A percentile compares a stretch with the other conserved stretches of the same genome.
Evolutionary conservation across 1,140 invertebrate genomes (phyloP).

Genomic region (Trinorchestia longiramus): DNA sequence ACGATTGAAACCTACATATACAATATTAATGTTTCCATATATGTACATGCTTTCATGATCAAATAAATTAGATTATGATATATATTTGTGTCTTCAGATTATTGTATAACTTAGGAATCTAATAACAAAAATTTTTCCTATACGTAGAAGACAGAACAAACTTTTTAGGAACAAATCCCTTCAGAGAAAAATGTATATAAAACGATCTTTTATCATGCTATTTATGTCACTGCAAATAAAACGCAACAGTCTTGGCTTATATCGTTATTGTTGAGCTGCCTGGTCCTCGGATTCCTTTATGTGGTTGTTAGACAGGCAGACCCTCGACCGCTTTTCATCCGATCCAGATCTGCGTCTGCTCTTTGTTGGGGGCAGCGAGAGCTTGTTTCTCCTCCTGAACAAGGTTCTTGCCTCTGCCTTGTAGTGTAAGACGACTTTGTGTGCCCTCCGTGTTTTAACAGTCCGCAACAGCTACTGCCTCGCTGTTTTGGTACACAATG

Average conservation of each 20-base stretch:
- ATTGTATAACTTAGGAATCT: background rate
- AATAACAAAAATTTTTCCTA: background rate
- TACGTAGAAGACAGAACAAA: background rate
- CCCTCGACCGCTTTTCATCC: background rate
- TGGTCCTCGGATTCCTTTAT: background rate
- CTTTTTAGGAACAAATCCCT: background rate
- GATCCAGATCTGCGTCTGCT: background rate
- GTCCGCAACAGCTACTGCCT: no score
- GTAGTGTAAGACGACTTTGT: background rate
- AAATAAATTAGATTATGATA: background rate
- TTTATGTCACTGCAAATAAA: background rate
- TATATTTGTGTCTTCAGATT: background rate
- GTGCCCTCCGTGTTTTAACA: no score
- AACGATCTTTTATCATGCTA: background rate
- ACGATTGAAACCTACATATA: no score
- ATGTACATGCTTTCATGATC: background rate
- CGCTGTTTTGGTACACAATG: background rate
- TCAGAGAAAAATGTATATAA: background rate
- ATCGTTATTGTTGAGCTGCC: background rate
- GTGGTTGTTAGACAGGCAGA: background rate
- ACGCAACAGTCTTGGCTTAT: background rate
- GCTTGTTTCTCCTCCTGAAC: background rate
- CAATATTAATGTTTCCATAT: no score
- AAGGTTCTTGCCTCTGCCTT: background rate
- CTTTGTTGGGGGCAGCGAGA: background rate